These are phyloP conservation scores for Gryllus bimaculatus DNA, from an alignment of 1,140 invertebrate genomes.

Conservation along the genomic window DNA sequence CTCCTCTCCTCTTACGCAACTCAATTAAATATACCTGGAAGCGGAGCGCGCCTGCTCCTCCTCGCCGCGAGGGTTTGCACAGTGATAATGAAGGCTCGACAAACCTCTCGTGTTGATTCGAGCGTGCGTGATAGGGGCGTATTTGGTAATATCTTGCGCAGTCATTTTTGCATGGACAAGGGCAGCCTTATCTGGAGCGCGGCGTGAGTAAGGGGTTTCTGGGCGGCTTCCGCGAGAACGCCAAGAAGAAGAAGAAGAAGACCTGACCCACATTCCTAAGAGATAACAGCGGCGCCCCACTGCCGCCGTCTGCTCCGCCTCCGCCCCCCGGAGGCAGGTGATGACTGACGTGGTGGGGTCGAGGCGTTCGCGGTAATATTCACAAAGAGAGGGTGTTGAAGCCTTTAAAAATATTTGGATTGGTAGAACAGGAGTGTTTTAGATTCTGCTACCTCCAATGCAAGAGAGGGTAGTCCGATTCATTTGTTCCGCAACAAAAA, in stretches of 20 bases:
- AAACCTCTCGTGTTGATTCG: background rate
- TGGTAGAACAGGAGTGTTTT: too few relatives aligned
- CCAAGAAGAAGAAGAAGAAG: background rate
- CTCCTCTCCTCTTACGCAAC: background rate
- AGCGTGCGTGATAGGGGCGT: background rate
- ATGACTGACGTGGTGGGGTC: background rate
- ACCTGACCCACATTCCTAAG: background rate
- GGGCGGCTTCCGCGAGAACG: background rate
- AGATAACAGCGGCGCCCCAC: background rate
- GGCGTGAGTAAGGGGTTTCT: background rate
- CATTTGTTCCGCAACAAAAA: too few relatives aligned
- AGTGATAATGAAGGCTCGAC: background rate
- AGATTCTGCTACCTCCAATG: too few relatives aligned
- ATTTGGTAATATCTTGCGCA: background rate
- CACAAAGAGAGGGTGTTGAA: too few relatives aligned
- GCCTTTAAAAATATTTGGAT: too few relatives aligned
- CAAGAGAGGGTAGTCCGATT: too few relatives aligned
- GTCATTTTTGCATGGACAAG: constrained; percentile 1
- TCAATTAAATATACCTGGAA: background rate
- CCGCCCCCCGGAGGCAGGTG: background rate
- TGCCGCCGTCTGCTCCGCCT: background rate
- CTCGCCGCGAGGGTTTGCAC: background rate
- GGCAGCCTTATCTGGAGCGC: background rate
- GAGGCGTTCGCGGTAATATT: too few relatives aligned
- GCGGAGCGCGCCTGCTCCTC: too few relatives aligned